Evolutionary conservation across 2,113 vertebrate species (phyloP).

Genomic region (Cryptomyrus ogoouensis): DNA sequence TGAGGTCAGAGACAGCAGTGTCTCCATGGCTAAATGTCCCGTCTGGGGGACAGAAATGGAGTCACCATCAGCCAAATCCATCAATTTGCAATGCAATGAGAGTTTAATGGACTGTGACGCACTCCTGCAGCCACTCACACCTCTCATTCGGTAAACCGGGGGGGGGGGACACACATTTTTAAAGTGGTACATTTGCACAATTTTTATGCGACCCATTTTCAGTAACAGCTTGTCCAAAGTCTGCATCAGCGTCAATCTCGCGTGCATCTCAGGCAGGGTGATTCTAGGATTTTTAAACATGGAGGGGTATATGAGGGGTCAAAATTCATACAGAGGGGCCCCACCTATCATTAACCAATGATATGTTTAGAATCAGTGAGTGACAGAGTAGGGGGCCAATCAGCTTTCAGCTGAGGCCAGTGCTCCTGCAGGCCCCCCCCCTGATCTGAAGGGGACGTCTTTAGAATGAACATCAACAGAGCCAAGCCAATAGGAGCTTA

Average conservation of each 20-base stretch:
- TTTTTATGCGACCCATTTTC: not conserved
- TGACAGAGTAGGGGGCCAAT: not conserved
- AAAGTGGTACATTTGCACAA: not conserved
- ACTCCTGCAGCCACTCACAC: not conserved
- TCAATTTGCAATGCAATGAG: not conserved
- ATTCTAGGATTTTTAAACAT: not conserved
- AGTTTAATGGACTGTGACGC: not conserved
- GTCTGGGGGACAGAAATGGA: constrained; percentile 58
- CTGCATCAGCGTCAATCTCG: not conserved
- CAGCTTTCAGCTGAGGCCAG: not conserved
- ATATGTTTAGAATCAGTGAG: not conserved
- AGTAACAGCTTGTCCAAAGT: not conserved
- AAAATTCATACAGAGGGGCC: not conserved
- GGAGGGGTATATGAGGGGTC: not conserved
- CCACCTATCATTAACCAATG: not conserved
- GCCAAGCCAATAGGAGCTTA: not conserved
- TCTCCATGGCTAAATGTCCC: constrained; percentile 97
- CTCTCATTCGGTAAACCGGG: not conserved
- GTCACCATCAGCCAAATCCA: not conserved
- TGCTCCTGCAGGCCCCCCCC: too few species aligned
- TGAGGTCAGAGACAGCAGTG: constrained; percentile 86
- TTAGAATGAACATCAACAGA: not conserved
- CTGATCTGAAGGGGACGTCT: not conserved
- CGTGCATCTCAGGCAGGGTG: not conserved
- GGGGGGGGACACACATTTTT: not conserved